Evolutionary conservation across 2,113 vertebrate genomes (phyloP), one percentile per base, ranked within the genome.

Genomic region (Helogale parvula): DNA sequence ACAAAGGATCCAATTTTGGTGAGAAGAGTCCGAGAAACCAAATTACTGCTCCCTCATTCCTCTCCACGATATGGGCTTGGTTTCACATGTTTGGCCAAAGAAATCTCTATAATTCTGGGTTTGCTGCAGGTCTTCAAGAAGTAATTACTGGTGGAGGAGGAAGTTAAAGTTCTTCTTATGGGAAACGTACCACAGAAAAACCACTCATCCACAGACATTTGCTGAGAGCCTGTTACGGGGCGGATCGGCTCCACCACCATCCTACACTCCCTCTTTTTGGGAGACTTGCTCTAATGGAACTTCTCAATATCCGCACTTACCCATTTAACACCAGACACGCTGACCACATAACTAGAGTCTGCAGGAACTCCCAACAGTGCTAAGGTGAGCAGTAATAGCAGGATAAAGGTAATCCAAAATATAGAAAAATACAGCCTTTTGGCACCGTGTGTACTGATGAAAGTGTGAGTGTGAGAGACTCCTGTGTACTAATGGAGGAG

Each of bases 21-120:
- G 68, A 88, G 45, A 80, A 90, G 47, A 86, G 82, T 93, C 86
- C 89, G 83, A 93, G 71, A 97, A 83, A 71, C 33, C 31, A 76
- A 96, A 77, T 33, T 41, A 71, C 41, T 21, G 29, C 65, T 71
- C 41, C 31, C 68, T 94, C 13, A 71, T 38, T 88, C 19, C 33
- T 54, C 76, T 92, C 63, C 8, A 0, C 80, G 66, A 76, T 15
- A 57, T 3, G 41, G 9, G 38, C 31, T 83, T 96, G 82, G 93
- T 69, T 96, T 94, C 69, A 60, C 50, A 93, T 31, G 38, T 63
- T 68, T 66, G 57, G 17, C 31, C 74, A 95, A 94, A 96, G 25
- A 88, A 77, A 85, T 77, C 19, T 68, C 80, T 87, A 3, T 71
- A 66, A 88, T 81, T 93, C 47, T 15, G 33, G 90, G 77, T n/a